These are phyloP conservation scores for Trialeurodes vaporariorum DNA, from an alignment of 1,140 invertebrate species.

Conservation along the genomic window DNA sequence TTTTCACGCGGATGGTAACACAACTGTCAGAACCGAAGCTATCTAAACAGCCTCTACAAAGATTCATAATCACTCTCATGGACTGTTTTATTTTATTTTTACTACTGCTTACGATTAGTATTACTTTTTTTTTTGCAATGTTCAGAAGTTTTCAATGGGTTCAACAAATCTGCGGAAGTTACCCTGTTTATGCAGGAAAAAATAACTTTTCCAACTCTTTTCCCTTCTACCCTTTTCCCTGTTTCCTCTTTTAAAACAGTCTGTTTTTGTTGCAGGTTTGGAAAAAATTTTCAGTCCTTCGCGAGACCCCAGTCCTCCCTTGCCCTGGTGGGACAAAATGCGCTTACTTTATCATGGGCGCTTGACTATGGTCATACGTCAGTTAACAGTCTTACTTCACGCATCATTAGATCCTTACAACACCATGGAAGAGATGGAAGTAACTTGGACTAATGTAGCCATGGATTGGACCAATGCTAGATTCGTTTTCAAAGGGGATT, in stretches of 20 bases:
- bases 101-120: too few relatives aligned
- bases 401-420: conserved; percentile 96
- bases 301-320: conserved; percentile 79
- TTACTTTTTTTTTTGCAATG: too few relatives aligned
- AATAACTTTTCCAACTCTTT: too few relatives aligned
- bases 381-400: conserved; percentile 79
- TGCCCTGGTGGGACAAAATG: conserved; percentile 98
- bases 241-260: conserved; percentile 1
- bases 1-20: too few relatives aligned
- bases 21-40: too few relatives aligned
- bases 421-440: conserved; percentile 96
- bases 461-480: conserved; percentile 92
- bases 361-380: conserved; percentile 71
- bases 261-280: conserved; percentile 44
- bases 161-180: too few relatives aligned
- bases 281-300: conserved; percentile 77
- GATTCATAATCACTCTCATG: too few relatives aligned
- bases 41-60: too few relatives aligned
- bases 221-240: too few relatives aligned
- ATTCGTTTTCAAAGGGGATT: conserved; percentile 72
- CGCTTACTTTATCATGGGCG: conserved; percentile 84
- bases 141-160: too few relatives aligned
- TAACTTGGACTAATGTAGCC: conserved; percentile 82
- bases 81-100: too few relatives aligned
- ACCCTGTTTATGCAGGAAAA: too few relatives aligned